phyloP scores from a whole-genome alignment of 2,113 vertebrate species.

The Chitala chitala region DNA sequence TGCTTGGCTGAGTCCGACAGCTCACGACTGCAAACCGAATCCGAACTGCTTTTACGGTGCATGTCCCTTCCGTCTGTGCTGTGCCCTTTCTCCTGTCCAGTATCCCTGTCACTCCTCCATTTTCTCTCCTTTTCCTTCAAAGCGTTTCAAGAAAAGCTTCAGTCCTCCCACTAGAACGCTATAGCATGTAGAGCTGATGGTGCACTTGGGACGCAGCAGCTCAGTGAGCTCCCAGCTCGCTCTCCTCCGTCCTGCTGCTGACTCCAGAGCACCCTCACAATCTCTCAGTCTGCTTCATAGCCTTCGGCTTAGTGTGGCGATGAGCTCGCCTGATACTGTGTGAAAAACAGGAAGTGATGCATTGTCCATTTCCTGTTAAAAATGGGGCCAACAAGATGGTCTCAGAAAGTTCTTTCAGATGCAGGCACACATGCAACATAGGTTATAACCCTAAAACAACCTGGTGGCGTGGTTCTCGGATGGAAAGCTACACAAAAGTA shows the following conservation, averaged over 20 bases:
- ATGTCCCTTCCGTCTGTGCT: slow-evolving; percentile 59
- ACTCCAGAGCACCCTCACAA: not conserved
- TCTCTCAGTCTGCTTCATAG: slow-evolving; percentile 2
- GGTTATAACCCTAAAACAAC: not conserved
- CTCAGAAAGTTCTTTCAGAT: not conserved
- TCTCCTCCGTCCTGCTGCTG: not conserved
- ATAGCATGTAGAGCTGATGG: not conserved
- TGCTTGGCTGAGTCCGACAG: slow-evolving; percentile 62
- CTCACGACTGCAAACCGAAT: slow-evolving; percentile 75
- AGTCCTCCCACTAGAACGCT: not conserved
- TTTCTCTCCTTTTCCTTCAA: slow-evolving; percentile 18
- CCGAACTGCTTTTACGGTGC: slow-evolving; percentile 73
- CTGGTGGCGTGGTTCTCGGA: not conserved
- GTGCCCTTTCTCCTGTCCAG: slow-evolving; percentile 11
- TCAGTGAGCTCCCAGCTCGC: not conserved
- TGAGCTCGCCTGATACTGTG: not conserved
- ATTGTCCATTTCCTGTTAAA: not conserved
- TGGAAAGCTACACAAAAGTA: not conserved
- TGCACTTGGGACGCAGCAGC: not conserved
- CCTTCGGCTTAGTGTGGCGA: not conserved
- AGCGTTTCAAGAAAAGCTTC: slow-evolving; percentile 10
- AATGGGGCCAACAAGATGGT: not conserved
- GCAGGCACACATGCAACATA: not conserved
- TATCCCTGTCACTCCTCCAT: slow-evolving; percentile 24
- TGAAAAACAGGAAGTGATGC: not conserved